Evolutionary conservation across 2,888 invertebrate genomes (phyloP).

Genomic region (Pseudanteris insignis): DNA sequence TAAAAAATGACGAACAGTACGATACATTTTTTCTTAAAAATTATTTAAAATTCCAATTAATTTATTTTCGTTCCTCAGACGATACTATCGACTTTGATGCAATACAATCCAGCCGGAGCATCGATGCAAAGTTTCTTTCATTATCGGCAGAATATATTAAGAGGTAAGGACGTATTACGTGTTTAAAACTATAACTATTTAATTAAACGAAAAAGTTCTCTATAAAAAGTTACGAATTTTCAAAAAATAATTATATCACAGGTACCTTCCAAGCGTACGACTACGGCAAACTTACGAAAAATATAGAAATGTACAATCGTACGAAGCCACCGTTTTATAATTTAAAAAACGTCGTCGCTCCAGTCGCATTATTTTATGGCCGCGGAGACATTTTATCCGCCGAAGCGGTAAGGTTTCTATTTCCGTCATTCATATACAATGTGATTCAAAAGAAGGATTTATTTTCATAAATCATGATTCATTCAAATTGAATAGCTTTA

Average conservation of each 20-base stretch:
- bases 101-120: conserved; percentile 43
- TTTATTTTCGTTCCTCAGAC: conserved; percentile 33
- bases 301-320: conserved; percentile 44
- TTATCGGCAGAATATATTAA: conserved; percentile 35
- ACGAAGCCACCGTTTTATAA: conserved; percentile 45
- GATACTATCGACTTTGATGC: conserved; percentile 12
- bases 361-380: conserved; percentile 50
- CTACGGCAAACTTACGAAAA: conserved; percentile 34
- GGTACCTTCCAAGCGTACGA: conserved; percentile 49
- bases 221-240: too few species aligned
- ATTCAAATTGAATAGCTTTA: too few species aligned
- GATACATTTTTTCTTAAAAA: too few species aligned
- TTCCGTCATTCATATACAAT: too few species aligned
- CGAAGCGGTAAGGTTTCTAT: conserved; percentile 7
- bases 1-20: too few species aligned
- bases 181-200: too few species aligned
- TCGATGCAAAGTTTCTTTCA: conserved; percentile 34
- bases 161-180: conserved; percentile 37
- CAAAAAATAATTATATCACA: too few species aligned
- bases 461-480: too few species aligned
- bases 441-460: too few species aligned
- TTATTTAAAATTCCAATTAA: neutral
- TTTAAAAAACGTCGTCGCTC: conserved; percentile 46
- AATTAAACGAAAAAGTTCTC: too few species aligned
- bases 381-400: conserved; percentile 45